Percentiles rank a stretch among this genome's conserved stretches.
Conservation (phyloP, 2,113 vertebrate species). For the Rana temporaria region DNA sequence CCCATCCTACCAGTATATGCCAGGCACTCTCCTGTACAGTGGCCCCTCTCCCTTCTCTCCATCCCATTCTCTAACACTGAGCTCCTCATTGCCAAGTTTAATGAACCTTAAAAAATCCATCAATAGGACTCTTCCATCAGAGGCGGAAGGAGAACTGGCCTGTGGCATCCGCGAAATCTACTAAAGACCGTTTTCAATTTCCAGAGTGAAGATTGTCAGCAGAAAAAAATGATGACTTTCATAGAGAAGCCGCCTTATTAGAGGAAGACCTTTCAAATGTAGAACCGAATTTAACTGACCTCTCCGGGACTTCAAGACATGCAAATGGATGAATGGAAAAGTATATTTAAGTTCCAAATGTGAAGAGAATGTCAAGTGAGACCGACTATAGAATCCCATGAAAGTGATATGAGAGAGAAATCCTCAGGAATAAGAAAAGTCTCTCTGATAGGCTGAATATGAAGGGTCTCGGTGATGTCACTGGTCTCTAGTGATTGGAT, state of each 20-base stretch:
- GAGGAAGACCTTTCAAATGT: neutral
- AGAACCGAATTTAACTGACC: neutral
- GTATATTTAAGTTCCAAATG: neutral
- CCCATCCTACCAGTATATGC: neutral
- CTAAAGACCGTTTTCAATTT: constrained; percentile 35
- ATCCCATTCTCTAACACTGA: neutral
- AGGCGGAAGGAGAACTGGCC: neutral
- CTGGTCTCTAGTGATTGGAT: too few species aligned
- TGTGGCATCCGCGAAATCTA: constrained; percentile 17
- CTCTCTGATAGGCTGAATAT: too few species aligned
- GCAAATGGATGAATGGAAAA: neutral
- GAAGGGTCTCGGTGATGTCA: too few species aligned
- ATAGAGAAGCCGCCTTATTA: neutral
- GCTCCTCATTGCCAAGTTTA: constrained; percentile 44
- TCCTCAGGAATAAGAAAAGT: too few species aligned
- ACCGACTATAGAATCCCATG: neutral
- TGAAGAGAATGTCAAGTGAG: neutral
- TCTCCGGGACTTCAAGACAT: neutral
- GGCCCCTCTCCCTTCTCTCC: neutral
- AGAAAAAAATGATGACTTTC: neutral
- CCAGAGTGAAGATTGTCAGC: constrained; percentile 14
- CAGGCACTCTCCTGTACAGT: neutral
- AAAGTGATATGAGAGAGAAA: too few species aligned
- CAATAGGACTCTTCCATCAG: constrained; percentile 9
- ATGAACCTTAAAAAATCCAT: constrained; percentile 50